Conservation (phyloP, 2,888 invertebrate species). For the Leptinotarsa rubiginosa region DNA sequence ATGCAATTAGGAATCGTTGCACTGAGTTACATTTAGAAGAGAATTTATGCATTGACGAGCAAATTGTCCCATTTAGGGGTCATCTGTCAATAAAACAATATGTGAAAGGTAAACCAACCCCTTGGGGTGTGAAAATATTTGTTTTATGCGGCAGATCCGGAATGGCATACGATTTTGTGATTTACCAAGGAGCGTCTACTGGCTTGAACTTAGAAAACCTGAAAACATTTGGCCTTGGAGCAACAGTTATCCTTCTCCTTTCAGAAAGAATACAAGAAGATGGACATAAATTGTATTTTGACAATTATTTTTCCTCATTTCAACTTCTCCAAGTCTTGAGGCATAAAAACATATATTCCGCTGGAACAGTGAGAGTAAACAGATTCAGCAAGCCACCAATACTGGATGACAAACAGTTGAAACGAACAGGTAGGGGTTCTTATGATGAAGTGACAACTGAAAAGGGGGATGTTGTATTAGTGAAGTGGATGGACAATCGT, state of each 20-base stretch:
- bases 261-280: conserved; percentile 12
- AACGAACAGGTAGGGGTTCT: conserved; percentile 19
- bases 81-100: too few species aligned
- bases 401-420: conserved; percentile 18
- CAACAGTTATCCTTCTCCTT: conserved; percentile 10
- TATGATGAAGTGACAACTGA: conserved; percentile 5
- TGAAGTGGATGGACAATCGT: conserved; percentile 25
- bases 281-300: conserved; percentile 14
- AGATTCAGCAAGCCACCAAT: conserved; percentile 22
- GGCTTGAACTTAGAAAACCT: conserved; percentile 12
- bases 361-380: conserved; percentile 21
- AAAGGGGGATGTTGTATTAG: conserved; percentile 5
- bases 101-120: too few species aligned
- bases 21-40: conserved; percentile 10
- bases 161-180: too few species aligned
- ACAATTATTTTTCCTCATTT: conserved; percentile 8
- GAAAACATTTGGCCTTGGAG: conserved; percentile 12
- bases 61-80: too few species aligned
- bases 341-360: conserved; percentile 20
- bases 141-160: too few species aligned
- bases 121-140: too few species aligned
- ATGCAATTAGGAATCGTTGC: conserved; percentile 12
- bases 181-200: conserved; percentile 5
- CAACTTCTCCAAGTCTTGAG: conserved; percentile 12
- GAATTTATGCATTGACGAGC: not conserved